Percentiles rank a stretch among this genome's conserved stretches.
Conservation (phyloP, 1,140 invertebrate species). For the Tetranychus cinnabarinus region DNA sequence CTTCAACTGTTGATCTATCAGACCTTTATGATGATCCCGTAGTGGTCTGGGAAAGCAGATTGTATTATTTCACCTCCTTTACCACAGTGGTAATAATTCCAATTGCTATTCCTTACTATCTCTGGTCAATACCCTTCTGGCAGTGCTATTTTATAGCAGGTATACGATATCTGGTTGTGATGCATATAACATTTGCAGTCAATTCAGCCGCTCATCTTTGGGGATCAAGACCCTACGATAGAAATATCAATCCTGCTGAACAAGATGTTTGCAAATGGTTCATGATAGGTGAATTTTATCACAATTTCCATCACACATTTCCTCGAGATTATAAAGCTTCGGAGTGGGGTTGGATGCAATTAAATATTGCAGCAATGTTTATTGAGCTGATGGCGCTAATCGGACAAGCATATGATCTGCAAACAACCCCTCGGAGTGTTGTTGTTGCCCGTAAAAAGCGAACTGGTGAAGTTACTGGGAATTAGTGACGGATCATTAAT, state of each 20-base stretch:
- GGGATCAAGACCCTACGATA: constrained; percentile 70
- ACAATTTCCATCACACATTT: constrained; percentile 29
- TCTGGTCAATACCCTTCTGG: constrained; percentile 62
- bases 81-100: constrained; percentile 57
- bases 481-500: too few species aligned
- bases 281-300: constrained; percentile 25
- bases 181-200: constrained; percentile 84
- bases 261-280: constrained; percentile 22
- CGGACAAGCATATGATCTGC: constrained; percentile 68
- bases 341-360: not conserved
- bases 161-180: constrained; percentile 52
- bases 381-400: constrained; percentile 62
- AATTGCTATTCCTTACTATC: constrained; percentile 47
- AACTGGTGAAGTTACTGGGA: constrained; percentile 7
- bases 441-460: constrained; percentile 12
- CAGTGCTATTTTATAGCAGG: constrained; percentile 29
- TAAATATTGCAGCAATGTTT: constrained; percentile 55
- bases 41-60: constrained; percentile 56
- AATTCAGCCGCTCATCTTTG: constrained; percentile 84
- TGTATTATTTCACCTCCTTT: constrained; percentile 37
- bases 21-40: constrained; percentile 67
- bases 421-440: constrained; percentile 17
- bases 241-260: constrained; percentile 26
- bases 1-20: constrained; percentile 54
- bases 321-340: not conserved